A percentile compares a stretch with the other conserved stretches of the same genome.
phyloP scores from a whole-genome alignment of 2,113 vertebrate species.

The Eurypyga helias region DNA sequence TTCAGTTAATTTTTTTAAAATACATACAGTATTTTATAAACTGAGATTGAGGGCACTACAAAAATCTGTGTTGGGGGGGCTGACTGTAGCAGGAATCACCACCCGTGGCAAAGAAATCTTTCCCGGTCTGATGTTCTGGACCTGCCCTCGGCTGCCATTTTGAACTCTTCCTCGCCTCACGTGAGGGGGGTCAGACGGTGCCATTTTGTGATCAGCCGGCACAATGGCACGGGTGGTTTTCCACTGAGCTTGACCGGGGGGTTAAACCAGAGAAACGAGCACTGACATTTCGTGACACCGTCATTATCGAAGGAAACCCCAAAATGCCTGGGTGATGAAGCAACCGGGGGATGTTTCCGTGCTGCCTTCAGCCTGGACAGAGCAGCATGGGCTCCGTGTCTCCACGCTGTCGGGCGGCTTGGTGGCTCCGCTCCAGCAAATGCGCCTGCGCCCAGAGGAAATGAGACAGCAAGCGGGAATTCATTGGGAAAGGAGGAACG shows the following conservation, averaged over 20 bases:
- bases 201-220: background rate
- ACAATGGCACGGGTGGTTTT: rapidly evolving
- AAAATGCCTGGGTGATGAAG: background rate
- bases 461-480: background rate
- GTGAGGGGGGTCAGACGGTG: background rate
- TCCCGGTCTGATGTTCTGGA: background rate
- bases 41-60: background rate
- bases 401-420: rapidly evolving
- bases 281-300: rapidly evolving
- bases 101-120: background rate
- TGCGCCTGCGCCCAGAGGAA: background rate
- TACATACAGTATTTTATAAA: background rate
- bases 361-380: background rate
- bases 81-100: background rate
- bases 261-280: background rate
- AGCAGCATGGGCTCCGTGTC: background rate
- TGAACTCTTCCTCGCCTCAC: background rate
- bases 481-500: background rate
- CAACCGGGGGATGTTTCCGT: background rate
- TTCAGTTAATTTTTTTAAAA: background rate
- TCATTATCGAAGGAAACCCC: background rate
- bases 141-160: background rate
- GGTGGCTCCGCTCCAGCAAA: background rate
- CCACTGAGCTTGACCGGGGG: background rate
- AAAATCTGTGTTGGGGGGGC: background rate